phyloP scores from a whole-genome alignment of 2,113 vertebrate species.

The Alethe diademata region DNA sequence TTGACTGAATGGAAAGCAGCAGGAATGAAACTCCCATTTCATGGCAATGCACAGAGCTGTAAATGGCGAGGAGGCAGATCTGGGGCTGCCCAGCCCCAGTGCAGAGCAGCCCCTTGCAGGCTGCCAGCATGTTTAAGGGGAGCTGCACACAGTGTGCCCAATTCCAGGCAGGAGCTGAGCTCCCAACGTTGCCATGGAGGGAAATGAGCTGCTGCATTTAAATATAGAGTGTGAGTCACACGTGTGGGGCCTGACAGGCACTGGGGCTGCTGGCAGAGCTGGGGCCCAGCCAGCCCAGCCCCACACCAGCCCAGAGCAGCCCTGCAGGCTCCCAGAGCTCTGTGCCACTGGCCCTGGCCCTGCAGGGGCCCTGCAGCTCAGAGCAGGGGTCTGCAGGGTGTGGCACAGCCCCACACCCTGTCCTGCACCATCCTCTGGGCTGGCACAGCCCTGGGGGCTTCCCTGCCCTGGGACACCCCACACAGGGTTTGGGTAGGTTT shows the following conservation, averaged over 20 bases:
- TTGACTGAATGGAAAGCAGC: background rate
- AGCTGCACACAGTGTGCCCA: background rate
- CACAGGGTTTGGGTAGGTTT: too few relatives aligned
- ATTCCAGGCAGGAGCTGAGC: background rate
- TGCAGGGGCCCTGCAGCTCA: too few relatives aligned
- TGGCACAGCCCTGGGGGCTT: background rate
- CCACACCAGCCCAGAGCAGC: background rate
- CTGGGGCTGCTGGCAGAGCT: background rate
- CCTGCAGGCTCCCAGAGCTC: background rate
- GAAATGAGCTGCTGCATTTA: background rate
- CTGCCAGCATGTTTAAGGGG: background rate
- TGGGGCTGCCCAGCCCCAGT: background rate
- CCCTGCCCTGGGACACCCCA: background rate
- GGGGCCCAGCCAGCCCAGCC: background rate
- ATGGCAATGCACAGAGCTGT: background rate
- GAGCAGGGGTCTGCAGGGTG: too few relatives aligned
- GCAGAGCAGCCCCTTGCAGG: background rate
- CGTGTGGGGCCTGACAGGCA: background rate
- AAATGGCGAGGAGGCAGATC: background rate
- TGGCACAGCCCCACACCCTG: too few relatives aligned
- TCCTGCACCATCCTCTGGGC: rapidly evolving
- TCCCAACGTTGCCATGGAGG: slow-evolving; percentile 24
- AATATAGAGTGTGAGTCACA: slow-evolving; percentile 5
- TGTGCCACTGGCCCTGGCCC: too few relatives aligned
- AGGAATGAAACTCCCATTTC: background rate